Evolutionary conservation across 2,797 vertebrate genomes (phyloP).

Genomic region (Chelidonichthys spinosus): DNA sequence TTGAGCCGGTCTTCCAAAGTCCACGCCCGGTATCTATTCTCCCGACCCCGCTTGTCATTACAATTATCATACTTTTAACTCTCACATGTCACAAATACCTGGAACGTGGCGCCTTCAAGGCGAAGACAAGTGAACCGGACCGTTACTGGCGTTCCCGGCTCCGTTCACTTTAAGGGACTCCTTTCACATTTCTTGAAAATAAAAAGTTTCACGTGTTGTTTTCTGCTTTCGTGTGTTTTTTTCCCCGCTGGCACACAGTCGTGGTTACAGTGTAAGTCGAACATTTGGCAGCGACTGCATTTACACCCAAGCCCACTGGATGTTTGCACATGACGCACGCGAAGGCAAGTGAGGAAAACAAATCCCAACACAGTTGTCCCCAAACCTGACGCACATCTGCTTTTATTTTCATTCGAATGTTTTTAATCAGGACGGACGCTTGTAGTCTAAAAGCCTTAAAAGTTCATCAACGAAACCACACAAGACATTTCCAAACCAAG

Average conservation of each 20-base stretch:
- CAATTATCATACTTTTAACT: neutral
- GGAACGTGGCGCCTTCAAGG: constrained; percentile 30
- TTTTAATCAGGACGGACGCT: neutral
- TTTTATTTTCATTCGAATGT: neutral
- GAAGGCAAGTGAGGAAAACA: constrained; percentile 18
- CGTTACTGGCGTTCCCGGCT: neutral
- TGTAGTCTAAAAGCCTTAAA: neutral
- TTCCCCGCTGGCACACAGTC: neutral
- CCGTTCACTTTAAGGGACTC: neutral
- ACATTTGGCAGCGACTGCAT: neutral
- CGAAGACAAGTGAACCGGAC: neutral
- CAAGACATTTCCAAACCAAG: neutral
- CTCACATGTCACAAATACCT: constrained; percentile 2
- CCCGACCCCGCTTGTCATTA: constrained; percentile 2
- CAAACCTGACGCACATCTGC: neutral
- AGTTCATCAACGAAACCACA: constrained; percentile 27
- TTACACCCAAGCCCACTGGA: neutral
- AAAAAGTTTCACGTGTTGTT: constrained; percentile 2
- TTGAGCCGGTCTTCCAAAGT: neutral
- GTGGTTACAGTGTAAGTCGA: neutral
- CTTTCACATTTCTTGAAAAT: constrained; percentile 5
- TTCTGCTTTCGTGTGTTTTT: constrained; percentile 3
- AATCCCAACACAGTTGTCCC: neutral
- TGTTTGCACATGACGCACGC: neutral
- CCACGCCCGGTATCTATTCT: neutral